These are phyloP conservation scores for Cephalopholis sonnerati DNA, from an alignment of 2,113 vertebrate species.

Conservation along the genomic window DNA sequence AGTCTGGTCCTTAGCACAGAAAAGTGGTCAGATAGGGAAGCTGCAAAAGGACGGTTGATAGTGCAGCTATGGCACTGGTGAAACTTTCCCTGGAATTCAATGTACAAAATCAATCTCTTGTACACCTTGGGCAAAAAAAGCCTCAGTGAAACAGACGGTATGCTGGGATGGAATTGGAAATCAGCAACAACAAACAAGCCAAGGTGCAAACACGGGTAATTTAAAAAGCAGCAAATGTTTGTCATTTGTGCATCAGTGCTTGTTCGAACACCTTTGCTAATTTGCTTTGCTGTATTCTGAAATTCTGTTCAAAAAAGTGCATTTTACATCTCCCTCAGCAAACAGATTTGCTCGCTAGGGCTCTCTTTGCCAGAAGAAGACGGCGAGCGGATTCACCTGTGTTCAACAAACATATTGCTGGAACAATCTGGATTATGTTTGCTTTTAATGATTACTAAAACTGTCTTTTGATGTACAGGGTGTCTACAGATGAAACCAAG, in stretches of 20 bases:
- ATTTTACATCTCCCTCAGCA: neutral
- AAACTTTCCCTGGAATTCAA: neutral
- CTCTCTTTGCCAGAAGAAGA: conserved; percentile 1
- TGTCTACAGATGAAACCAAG: too few relatives aligned
- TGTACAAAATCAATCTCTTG: neutral
- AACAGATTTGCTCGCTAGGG: neutral
- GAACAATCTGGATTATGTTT: conserved; percentile 1
- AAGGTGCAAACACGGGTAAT: neutral
- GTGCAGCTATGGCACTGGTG: neutral
- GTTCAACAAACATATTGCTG: neutral
- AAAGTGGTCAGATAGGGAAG: conserved; percentile 24
- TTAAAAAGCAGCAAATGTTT: conserved; percentile 28
- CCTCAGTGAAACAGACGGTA: neutral
- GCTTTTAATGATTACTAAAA: conserved; percentile 24
- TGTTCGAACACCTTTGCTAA: conserved; percentile 4
- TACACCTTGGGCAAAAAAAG: neutral
- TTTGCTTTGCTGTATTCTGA: neutral
- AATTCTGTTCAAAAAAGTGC: conserved; percentile 6
- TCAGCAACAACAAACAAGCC: neutral
- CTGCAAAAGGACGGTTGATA: neutral
- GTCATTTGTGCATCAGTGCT: conserved; percentile 16
- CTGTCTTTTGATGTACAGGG: conserved; percentile 7
- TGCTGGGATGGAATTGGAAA: conserved; percentile 11
- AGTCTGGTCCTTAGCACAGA: conserved; percentile 3
- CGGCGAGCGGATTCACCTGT: neutral